These are phyloP conservation scores for Drosophila anceps DNA, from an alignment of 2,888 invertebrate genomes.

Conservation along the genomic window DNA sequence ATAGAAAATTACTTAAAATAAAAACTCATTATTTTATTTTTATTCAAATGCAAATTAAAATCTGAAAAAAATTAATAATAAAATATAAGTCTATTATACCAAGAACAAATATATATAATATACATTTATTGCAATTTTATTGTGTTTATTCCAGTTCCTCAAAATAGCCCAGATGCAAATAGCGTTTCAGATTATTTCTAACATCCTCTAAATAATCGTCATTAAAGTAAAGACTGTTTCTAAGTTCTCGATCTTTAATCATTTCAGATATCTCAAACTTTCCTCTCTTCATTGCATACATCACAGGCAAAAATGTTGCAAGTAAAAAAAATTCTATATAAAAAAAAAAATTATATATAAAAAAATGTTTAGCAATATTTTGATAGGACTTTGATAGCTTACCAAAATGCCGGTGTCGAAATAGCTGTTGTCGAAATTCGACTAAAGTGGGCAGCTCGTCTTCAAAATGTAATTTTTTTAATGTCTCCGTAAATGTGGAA, in stretches of 20 bases:
- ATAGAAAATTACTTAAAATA: background rate
- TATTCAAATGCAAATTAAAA: background rate
- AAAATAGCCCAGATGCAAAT: conserved; percentile 57
- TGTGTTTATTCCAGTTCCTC: conserved; percentile 29
- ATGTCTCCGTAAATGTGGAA: conserved; percentile 48
- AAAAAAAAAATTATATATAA: no score
- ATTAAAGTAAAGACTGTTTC: conserved; percentile 28
- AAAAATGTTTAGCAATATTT: background rate
- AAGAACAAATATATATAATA: background rate
- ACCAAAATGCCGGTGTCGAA: conserved; percentile 63
- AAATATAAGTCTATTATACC: background rate
- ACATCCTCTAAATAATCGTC: conserved; percentile 51
- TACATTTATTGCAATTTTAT: background rate
- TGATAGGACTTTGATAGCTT: conserved; percentile 5
- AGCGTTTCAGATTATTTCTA: conserved; percentile 35
- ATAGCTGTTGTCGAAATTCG: conserved; percentile 57
- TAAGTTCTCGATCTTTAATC: conserved; percentile 33
- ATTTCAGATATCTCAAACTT: conserved; percentile 45
- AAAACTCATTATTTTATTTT: background rate
- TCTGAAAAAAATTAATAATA: no score
- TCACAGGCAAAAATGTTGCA: conserved; percentile 56
- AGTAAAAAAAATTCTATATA: conserved; percentile 64
- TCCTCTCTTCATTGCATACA: conserved; percentile 29
- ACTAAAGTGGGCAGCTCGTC: conserved; percentile 61
- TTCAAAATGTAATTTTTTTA: conserved; percentile 60